These are phyloP conservation scores for Lutraria lutraria DNA, from an alignment of 2,888 invertebrate species.

Conservation along the genomic window DNA sequence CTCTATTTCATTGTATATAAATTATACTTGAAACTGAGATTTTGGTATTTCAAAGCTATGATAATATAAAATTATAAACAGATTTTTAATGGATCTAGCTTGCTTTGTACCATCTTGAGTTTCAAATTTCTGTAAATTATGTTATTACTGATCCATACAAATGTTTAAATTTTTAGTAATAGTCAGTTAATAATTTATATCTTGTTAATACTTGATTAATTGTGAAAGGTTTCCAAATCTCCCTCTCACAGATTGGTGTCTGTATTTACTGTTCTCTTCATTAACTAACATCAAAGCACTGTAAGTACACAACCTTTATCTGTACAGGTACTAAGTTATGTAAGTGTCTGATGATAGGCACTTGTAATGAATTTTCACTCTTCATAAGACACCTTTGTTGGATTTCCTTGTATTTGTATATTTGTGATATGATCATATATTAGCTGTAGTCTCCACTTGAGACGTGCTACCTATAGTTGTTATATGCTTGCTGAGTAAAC, in stretches of 20 bases:
- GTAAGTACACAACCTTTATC: not conserved
- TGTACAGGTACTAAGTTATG: not conserved
- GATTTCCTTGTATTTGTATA: slow-evolving; percentile 17
- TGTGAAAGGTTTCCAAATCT: not conserved
- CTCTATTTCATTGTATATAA: too few species aligned
- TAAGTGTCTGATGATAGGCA: not conserved
- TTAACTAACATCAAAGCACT: slow-evolving; percentile 10
- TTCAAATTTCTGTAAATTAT: too few species aligned
- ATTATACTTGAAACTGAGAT: too few species aligned
- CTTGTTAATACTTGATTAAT: not conserved
- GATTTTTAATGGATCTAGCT: too few species aligned
- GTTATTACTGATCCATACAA: too few species aligned
- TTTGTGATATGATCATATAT: slow-evolving; percentile 7
- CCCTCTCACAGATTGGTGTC: not conserved
- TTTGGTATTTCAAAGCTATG: too few species aligned
- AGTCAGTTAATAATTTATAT: not conserved
- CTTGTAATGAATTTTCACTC: not conserved
- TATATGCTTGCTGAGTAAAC: not conserved
- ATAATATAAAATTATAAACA: too few species aligned
- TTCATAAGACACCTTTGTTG: not conserved
- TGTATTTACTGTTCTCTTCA: not conserved
- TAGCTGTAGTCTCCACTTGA: slow-evolving; percentile 1
- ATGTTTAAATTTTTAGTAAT: too few species aligned
- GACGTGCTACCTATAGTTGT: slow-evolving; percentile 10
- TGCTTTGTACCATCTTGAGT: too few species aligned